Evolutionary conservation across 2,797 vertebrate species (phyloP).

Genomic region (Bovichtus variegatus): DNA sequence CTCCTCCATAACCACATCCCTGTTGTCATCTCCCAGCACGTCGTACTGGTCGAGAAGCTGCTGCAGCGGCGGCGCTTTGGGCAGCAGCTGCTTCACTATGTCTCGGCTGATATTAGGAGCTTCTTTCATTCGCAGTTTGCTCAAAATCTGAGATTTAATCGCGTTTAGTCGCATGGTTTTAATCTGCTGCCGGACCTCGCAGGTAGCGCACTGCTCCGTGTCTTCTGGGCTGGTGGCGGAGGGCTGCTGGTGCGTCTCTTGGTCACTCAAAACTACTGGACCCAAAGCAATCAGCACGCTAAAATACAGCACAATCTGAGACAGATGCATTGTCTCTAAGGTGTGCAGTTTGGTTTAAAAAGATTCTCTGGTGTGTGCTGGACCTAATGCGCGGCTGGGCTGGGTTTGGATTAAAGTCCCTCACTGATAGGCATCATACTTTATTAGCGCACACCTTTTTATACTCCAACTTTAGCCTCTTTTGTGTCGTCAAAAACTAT

Average conservation of each 20-base stretch:
- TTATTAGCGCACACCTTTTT: slow-evolving; percentile 95
- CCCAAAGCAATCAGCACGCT: slow-evolving; percentile 89
- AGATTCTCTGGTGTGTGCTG: slow-evolving; percentile 58
- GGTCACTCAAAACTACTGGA: slow-evolving; percentile 88
- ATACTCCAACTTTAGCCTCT: slow-evolving; percentile 95
- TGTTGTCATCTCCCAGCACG: slow-evolving; percentile 95
- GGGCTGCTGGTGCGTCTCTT: slow-evolving; percentile 84
- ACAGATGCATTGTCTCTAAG: slow-evolving; percentile 89
- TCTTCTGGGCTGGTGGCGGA: slow-evolving; percentile 78
- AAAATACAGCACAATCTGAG: slow-evolving; percentile 86
- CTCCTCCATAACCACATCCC: slow-evolving; percentile 91
- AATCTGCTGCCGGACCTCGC: slow-evolving; percentile 95
- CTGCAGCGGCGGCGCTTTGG: slow-evolving; percentile 96
- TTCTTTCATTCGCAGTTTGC: slow-evolving; percentile 97
- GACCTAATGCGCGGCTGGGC: slow-evolving; percentile 54
- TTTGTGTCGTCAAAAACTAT: slow-evolving; percentile 92
- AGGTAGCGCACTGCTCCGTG: slow-evolving; percentile 91
- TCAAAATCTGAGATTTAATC: slow-evolving; percentile 97
- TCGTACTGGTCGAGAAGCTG: slow-evolving; percentile 98
- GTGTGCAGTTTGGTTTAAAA: slow-evolving; percentile 55
- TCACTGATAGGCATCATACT: slow-evolving; percentile 92
- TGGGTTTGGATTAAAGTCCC: slow-evolving; percentile 80
- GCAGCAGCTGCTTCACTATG: slow-evolving; percentile 94
- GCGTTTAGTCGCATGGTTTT: slow-evolving; percentile 95
- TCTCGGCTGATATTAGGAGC: slow-evolving; percentile 98